Percentiles rank a stretch among this genome's conserved stretches.
These are phyloP conservation scores for Camponotus floridanus DNA, from an alignment of 1,140 invertebrate genomes.

Conservation along the genomic window DNA sequence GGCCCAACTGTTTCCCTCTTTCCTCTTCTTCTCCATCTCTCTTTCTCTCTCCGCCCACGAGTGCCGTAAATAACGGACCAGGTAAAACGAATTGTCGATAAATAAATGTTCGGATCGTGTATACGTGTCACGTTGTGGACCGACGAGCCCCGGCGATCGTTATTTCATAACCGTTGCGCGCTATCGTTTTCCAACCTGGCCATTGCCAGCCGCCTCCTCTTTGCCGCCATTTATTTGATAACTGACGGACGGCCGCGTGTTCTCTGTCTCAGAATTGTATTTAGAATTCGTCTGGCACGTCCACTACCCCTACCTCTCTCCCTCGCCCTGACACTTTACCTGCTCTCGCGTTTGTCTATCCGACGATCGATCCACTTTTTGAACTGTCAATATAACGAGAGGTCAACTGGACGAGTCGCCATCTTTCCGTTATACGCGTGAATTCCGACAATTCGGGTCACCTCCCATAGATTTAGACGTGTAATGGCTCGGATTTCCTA, in stretches of 20 bases:
- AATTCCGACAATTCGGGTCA: constrained; percentile 39
- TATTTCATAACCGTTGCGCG: constrained; percentile 65
- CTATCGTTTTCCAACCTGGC: constrained; percentile 60
- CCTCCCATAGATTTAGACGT: constrained; percentile 44
- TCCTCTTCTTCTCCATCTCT: neutral
- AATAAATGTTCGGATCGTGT: constrained; percentile 67
- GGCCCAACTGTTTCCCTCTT: constrained; percentile 1
- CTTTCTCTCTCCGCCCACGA: constrained; percentile 38
- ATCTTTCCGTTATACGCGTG: constrained; percentile 32
- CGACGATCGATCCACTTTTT: constrained; percentile 58
- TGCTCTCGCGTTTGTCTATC: constrained; percentile 26
- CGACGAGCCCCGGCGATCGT: constrained; percentile 62
- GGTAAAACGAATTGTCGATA: constrained; percentile 71
- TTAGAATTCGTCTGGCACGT: constrained; percentile 59
- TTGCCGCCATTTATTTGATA: constrained; percentile 64
- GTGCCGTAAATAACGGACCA: constrained; percentile 68
- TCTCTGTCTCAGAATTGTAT: constrained; percentile 67
- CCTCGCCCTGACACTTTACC: neutral
- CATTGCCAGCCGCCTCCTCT: constrained; percentile 47
- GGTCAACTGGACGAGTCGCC: constrained; percentile 48
- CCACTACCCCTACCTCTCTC: neutral
- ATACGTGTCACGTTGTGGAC: constrained; percentile 63
- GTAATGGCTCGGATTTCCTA: constrained; percentile 40
- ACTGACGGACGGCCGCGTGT: constrained; percentile 59
- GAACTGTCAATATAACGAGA: constrained; percentile 55